These are phyloP conservation scores for Mylabris sibirica DNA, from an alignment of 2,888 invertebrate species.

Conservation along the genomic window DNA sequence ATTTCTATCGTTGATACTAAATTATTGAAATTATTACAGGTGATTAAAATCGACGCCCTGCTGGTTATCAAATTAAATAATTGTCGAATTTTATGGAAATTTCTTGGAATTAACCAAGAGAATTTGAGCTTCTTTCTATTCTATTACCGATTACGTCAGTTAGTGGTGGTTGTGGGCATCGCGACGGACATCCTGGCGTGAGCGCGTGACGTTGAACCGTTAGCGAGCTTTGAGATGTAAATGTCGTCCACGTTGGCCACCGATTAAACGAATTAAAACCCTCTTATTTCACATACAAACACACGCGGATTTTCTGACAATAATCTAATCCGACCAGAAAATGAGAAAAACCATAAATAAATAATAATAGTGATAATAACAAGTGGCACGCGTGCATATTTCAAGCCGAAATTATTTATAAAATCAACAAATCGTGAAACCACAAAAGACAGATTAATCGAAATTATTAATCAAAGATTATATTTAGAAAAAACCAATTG, in stretches of 20 bases:
- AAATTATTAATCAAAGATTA: conserved; percentile 19
- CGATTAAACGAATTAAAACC: conserved; percentile 42
- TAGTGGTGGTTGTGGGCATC: conserved; percentile 10
- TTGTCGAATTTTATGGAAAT: too few species aligned
- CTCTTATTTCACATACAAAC: conserved; percentile 3
- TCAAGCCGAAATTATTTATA: neutral
- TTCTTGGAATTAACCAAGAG: too few species aligned
- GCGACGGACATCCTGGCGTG: conserved; percentile 23
- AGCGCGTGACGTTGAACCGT: conserved; percentile 40
- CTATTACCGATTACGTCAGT: too few species aligned
- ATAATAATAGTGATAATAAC: neutral
- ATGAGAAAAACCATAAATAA: neutral
- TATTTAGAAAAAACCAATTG: conserved; percentile 16
- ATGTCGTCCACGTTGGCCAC: conserved; percentile 39
- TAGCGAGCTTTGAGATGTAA: conserved; percentile 39
- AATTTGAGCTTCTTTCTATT: conserved; percentile 23
- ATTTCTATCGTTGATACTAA: conserved; percentile 47
- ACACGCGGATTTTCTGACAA: neutral
- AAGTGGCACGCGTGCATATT: neutral
- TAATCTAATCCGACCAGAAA: neutral
- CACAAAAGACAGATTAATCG: neutral
- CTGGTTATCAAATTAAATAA: conserved; percentile 15
- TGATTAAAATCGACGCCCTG: conserved; percentile 40
- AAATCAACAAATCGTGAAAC: conserved; percentile 1
- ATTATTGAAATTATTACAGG: conserved; percentile 49